Conservation (phyloP, 2,888 invertebrate species). For the Hofmannophila pseudospretella region DNA sequence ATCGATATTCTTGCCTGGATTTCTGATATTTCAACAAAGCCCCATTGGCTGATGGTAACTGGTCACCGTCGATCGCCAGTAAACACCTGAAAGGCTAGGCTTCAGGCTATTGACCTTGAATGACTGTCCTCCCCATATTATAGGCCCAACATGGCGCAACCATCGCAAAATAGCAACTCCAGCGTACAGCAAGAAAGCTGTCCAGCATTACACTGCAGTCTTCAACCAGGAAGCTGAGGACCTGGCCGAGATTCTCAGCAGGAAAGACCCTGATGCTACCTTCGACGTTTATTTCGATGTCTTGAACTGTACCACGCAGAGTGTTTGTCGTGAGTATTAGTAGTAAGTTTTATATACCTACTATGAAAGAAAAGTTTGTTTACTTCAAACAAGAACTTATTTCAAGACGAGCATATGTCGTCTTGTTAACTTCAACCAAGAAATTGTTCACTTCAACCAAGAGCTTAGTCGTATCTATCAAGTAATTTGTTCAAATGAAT, state of each 20-base stretch:
- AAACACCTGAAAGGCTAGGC: background rate
- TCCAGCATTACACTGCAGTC: slow-evolving; percentile 31
- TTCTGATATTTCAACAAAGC: background rate
- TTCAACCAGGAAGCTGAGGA: slow-evolving; percentile 45
- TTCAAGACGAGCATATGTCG: too few relatives aligned
- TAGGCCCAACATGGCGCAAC: slow-evolving; percentile 50
- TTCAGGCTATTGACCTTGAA: background rate
- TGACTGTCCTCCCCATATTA: slow-evolving; percentile 9
- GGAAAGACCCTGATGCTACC: slow-evolving; percentile 26
- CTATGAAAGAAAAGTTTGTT: too few relatives aligned
- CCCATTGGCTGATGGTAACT: too few relatives aligned
- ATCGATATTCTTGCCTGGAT: background rate
- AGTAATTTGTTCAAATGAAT: too few relatives aligned
- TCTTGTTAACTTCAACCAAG: too few relatives aligned
- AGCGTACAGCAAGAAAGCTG: slow-evolving; percentile 53
- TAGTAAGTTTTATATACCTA: too few relatives aligned
- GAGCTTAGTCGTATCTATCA: too few relatives aligned
- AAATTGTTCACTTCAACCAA: too few relatives aligned
- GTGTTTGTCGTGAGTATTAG: slow-evolving; percentile 60
- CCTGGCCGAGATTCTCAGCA: slow-evolving; percentile 26
- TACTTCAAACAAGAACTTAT: too few relatives aligned
- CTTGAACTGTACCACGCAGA: slow-evolving; percentile 44
- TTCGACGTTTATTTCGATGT: slow-evolving; percentile 48
- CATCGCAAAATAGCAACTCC: slow-evolving; percentile 56
- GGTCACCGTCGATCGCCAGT: too few relatives aligned